Percentiles rank a stretch among this genome's conserved stretches.
Evolutionary conservation across 2,888 invertebrate genomes (phyloP).

Genomic region (Gymnocheta viridis): DNA sequence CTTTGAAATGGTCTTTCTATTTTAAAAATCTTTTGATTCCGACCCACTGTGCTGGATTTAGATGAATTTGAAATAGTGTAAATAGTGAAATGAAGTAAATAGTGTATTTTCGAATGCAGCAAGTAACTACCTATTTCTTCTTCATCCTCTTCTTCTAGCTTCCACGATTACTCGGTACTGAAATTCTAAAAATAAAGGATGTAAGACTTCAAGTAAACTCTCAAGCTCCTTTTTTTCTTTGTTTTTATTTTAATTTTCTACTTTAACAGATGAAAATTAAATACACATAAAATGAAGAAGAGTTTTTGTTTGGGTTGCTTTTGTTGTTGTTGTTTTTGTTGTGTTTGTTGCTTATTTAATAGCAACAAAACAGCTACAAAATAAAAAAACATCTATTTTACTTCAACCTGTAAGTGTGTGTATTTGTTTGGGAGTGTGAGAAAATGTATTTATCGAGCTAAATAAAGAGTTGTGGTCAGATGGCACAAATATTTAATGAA

Average conservation of each 20-base stretch:
- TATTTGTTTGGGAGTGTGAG: neutral
- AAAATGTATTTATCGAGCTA: neutral
- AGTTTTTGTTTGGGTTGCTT: slow-evolving; percentile 37
- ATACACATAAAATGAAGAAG: slow-evolving; percentile 49
- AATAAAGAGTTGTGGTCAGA: neutral
- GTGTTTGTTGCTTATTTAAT: slow-evolving; percentile 52
- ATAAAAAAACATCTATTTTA: slow-evolving; percentile 55
- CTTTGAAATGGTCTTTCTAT: too few relatives aligned
- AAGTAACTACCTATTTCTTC: too few relatives aligned
- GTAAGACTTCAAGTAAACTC: neutral
- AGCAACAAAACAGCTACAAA: slow-evolving; percentile 2
- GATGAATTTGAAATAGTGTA: too few relatives aligned
- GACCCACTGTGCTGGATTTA: too few relatives aligned
- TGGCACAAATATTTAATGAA: neutral
- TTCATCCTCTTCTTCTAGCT: too few relatives aligned
- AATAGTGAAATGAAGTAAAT: too few relatives aligned
- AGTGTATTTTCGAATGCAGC: too few relatives aligned
- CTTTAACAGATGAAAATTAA: slow-evolving; percentile 47
- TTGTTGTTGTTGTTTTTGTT: slow-evolving; percentile 42
- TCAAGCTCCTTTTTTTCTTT: neutral
- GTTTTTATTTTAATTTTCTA: neutral
- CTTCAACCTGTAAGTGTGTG: slow-evolving; percentile 30
- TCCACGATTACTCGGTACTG: too few relatives aligned
- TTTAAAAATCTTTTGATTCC: too few relatives aligned
- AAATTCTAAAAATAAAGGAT: too few relatives aligned